These are phyloP conservation scores for Eupithecia centaureata DNA, from an alignment of 2,888 invertebrate species.

Conservation along the genomic window DNA sequence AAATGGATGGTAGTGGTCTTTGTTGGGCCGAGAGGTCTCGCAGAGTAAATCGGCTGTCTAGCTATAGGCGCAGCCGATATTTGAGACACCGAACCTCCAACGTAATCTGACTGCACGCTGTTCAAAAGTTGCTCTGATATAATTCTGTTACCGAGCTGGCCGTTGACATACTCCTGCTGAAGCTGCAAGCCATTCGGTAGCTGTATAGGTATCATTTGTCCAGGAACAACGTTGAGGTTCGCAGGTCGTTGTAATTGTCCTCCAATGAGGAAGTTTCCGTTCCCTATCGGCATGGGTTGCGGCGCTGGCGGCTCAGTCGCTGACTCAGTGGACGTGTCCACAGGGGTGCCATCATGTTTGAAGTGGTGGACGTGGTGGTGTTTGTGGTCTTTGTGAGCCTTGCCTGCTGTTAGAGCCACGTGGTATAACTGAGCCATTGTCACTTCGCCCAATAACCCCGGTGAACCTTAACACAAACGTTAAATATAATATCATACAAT, in stretches of 20 bases:
- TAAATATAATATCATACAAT: background rate
- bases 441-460: conserved; percentile 89
- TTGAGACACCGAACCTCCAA: conserved; percentile 47
- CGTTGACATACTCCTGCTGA: conserved; percentile 85
- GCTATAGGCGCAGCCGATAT: conserved; percentile 50
- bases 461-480: conserved; percentile 72
- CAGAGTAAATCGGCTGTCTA: conserved; percentile 44
- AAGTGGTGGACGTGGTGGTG: conserved; percentile 94
- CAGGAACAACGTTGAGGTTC: conserved; percentile 77
- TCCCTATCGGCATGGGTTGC: conserved; percentile 71
- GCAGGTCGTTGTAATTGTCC: conserved; percentile 86
- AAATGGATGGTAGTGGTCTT: conserved; percentile 68
- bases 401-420: conserved; percentile 92
- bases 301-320: conserved; percentile 81
- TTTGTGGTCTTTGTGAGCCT: conserved; percentile 94
- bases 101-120: conserved; percentile 59
- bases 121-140: conserved; percentile 84
- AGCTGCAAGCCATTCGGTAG: conserved; percentile 78
- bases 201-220: conserved; percentile 66
- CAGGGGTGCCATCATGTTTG: conserved; percentile 87
- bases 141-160: conserved; percentile 85
- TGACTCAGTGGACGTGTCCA: conserved; percentile 85
- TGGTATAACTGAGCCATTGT: conserved; percentile 92
- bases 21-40: conserved; percentile 59
- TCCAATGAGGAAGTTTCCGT: conserved; percentile 85